Evolutionary conservation across 1,140 invertebrate species (phyloP), one percentile per base, ranked within the genome.

Genomic region (Pseudobourletiella spinata): DNA sequence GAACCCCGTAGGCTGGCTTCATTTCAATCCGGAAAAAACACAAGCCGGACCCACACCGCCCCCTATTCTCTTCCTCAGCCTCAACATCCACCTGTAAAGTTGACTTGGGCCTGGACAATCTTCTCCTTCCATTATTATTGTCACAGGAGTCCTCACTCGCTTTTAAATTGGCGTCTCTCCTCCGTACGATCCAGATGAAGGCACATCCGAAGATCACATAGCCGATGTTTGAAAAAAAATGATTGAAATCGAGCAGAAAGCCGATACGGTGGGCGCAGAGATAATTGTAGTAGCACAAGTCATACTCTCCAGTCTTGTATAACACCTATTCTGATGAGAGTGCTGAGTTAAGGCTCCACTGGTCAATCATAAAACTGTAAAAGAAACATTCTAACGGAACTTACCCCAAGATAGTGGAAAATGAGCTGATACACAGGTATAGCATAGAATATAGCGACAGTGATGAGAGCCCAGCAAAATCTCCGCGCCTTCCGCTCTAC

Each of bases 241-340:
- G 91, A 77, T 89, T 89, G 71, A 89, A 89, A 71, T 91, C 88
- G n/a, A 83, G 85, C 16, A 88, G 73, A 3, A 83, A 73, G 20
- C 82, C 80, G 4, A 89, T 75, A 1, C 87, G 87, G 76, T 90
- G 86, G 0, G 89, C 83, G 75, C 92, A 95, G 15, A 88, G 74
- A 74, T 93, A 95, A 75, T 95, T 95, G 78, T 92, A 95, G 73
- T 91, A 95, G 73, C 91, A 95, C 26, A 91, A 78, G 76, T 95
- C 91, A 72, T 91, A 85, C 76, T 94, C 85, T 15, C 91, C 91
- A 0, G 89, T 89, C 46, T 83, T 77, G 71, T 86, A 83, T 3
- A 93, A 73, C 0, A 90, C 80, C 83, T 91, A 76, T 48, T 71
- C 73, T 70, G 11, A 48, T 39, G 8, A 39, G n/a, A 39, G 8